phyloP scores from a whole-genome alignment of 2,113 vertebrate genomes.

The Seriola rivoliana region DNA sequence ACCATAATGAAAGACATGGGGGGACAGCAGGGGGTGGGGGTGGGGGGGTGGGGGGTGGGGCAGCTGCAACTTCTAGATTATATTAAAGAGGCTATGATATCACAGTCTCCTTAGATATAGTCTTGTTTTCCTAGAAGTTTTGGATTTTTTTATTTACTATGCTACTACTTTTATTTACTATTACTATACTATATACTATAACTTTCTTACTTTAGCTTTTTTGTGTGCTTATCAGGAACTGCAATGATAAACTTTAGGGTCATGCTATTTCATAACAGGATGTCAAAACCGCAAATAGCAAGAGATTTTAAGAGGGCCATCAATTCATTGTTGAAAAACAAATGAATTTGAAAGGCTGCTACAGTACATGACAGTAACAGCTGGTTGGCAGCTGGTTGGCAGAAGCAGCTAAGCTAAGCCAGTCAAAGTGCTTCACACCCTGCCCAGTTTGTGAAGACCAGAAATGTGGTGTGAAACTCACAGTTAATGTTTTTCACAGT shows the following conservation, averaged over 20 bases:
- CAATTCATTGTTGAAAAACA: neutral
- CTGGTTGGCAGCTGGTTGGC: neutral
- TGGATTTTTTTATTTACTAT: no score
- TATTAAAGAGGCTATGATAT: neutral
- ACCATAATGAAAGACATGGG: conserved; percentile 58
- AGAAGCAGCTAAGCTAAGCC: neutral
- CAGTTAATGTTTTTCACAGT: neutral
- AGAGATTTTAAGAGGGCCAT: neutral
- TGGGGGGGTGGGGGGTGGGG: neutral
- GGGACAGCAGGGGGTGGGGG: neutral
- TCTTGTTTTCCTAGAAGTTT: neutral
- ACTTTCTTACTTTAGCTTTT: no score
- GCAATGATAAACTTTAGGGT: neutral
- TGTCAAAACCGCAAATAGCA: neutral
- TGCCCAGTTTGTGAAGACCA: neutral
- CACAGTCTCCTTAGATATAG: neutral
- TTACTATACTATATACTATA: no score
- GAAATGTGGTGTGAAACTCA: neutral
- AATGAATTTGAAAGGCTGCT: neutral
- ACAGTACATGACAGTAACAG: neutral
- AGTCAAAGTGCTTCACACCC: neutral
- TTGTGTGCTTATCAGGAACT: no score
- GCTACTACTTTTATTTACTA: no score
- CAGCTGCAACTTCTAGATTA: conserved; percentile 6
- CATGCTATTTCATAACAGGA: neutral